These are phyloP conservation scores for Tringa solitaria DNA, from an alignment of 2,113 vertebrate species.

Conservation along the genomic window DNA sequence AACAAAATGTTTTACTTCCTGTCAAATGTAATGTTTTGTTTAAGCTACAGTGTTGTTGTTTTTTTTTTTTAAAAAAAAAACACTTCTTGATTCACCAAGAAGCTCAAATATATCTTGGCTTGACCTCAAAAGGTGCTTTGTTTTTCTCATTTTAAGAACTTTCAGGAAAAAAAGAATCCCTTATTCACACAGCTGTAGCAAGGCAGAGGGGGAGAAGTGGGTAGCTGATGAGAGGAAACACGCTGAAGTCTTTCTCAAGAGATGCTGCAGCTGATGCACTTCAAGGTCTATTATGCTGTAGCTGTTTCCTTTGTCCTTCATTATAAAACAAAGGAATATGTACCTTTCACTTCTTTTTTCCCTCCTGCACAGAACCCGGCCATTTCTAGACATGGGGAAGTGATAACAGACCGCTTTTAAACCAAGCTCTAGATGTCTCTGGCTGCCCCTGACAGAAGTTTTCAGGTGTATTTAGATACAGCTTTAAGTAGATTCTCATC, in stretches of 20 bases:
- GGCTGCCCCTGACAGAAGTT: background rate
- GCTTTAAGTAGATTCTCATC: background rate
- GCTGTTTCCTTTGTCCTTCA: background rate
- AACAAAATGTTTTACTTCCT: background rate
- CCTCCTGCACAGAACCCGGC: background rate
- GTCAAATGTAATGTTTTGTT: background rate
- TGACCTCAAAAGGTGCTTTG: background rate
- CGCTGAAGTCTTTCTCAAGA: background rate
- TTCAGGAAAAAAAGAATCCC: background rate
- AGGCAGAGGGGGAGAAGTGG: background rate
- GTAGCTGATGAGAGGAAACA: background rate
- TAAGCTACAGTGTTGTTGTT: background rate
- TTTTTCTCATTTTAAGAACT: background rate
- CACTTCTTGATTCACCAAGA: background rate
- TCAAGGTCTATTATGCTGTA: background rate
- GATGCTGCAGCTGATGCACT: background rate
- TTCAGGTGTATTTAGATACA: background rate
- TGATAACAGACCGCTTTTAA: background rate
- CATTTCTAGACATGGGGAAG: background rate
- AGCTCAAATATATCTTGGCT: background rate
- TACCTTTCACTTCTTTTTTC: background rate
- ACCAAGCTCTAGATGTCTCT: background rate
- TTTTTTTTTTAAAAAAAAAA: background rate
- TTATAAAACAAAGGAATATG: background rate
- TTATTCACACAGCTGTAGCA: background rate